Percentiles rank a stretch among this genome's conserved stretches.
Conservation (phyloP, 2,888 invertebrate species). For the Drosophila merina region DNA sequence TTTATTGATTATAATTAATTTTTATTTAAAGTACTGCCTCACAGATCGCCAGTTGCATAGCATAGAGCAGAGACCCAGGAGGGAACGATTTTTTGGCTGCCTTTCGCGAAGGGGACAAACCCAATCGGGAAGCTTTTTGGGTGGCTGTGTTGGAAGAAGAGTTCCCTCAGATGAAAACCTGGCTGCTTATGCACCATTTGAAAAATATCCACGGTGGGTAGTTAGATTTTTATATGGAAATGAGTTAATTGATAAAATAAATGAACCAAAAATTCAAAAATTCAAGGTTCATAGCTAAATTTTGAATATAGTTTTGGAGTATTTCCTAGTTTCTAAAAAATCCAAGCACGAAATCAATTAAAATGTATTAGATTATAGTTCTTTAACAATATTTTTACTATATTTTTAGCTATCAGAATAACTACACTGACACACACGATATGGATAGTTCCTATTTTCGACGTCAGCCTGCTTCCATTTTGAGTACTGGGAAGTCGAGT, state of each 20-base stretch:
- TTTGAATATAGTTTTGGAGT: too few relatives aligned
- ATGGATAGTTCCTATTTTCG: slow-evolving; percentile 92
- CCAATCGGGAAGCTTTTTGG: slow-evolving; percentile 87
- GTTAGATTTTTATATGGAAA: too few relatives aligned
- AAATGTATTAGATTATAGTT: too few relatives aligned
- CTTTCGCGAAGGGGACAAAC: slow-evolving; percentile 86
- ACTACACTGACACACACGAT: slow-evolving; percentile 86
- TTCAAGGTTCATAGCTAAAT: too few relatives aligned
- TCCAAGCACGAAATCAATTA: too few relatives aligned
- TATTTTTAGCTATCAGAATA: slow-evolving; percentile 72
- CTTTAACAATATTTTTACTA: too few relatives aligned
- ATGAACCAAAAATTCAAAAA: too few relatives aligned
- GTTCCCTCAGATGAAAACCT: slow-evolving; percentile 95
- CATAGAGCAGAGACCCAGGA: slow-evolving; percentile 87
- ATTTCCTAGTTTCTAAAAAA: too few relatives aligned
- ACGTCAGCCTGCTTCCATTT: slow-evolving; percentile 90
- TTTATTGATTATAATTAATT: neutral
- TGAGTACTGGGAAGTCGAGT: slow-evolving; percentile 85
- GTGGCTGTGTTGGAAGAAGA: slow-evolving; percentile 93
- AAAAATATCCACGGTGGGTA: slow-evolving; percentile 88
- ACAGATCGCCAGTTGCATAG: slow-evolving; percentile 93
- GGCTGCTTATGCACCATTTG: slow-evolving; percentile 92
- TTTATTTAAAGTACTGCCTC: slow-evolving; percentile 89
- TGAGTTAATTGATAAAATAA: too few relatives aligned
- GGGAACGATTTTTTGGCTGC: slow-evolving; percentile 91